phyloP scores from a whole-genome alignment of 1,140 invertebrate species.

The Chlorops oryzae region DNA sequence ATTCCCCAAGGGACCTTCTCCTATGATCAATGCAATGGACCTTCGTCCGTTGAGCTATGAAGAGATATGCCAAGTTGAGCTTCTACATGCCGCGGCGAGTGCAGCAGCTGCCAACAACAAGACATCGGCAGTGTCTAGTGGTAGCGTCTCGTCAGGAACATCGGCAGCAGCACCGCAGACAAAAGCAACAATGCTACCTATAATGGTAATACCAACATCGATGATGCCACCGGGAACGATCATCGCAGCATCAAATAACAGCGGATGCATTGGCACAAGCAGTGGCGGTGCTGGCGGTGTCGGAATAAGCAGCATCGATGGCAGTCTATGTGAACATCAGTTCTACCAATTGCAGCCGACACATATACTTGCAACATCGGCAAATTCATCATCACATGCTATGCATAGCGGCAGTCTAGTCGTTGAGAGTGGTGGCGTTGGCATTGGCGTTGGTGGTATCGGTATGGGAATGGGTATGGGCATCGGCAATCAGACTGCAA shows the following conservation, averaged over 20 bases:
- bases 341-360: constrained; percentile 35
- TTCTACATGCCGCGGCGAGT: constrained; percentile 23
- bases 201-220: constrained; percentile 42
- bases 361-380: constrained; percentile 23
- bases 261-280: constrained; percentile 1
- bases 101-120: background rate
- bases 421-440: background rate
- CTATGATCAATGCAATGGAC: constrained; percentile 30
- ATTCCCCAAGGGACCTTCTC: too few relatives aligned
- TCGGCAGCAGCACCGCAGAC: constrained; percentile 7
- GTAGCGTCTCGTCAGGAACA: too few relatives aligned
- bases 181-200: constrained; percentile 31
- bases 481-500: constrained; percentile 27
- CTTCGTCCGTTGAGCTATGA: constrained; percentile 41
- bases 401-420: background rate
- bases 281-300: background rate
- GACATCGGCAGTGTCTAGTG: too few relatives aligned
- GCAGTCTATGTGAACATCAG: constrained; percentile 24
- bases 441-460: constrained; percentile 2
- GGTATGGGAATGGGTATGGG: constrained; percentile 37
- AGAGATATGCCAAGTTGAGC: constrained; percentile 43
- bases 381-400: constrained; percentile 12
- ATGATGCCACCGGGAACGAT: constrained; percentile 22
- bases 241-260: constrained; percentile 2
- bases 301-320: background rate